Conservation (phyloP, 2,888 invertebrate genomes). For the Zhuqinia jingwanae region DNA sequence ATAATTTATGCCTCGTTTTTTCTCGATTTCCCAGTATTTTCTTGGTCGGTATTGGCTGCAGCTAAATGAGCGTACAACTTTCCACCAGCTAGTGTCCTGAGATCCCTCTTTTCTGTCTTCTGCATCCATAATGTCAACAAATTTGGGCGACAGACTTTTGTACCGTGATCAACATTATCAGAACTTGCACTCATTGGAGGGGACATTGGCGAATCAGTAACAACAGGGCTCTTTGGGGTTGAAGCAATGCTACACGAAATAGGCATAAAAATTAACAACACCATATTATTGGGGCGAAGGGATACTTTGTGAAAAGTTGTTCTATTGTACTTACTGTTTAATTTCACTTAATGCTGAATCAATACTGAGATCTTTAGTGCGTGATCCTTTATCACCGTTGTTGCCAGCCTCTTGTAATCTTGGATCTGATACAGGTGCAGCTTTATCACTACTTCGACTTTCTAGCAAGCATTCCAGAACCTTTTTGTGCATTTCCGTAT, state of each 20-base stretch:
- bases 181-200: conserved; percentile 83
- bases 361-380: conserved; percentile 73
- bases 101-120: conserved; percentile 76
- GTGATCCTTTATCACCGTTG: conserved; percentile 82
- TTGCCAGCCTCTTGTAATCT: conserved; percentile 49
- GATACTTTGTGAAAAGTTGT: neutral
- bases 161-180: conserved; percentile 36
- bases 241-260: neutral
- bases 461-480: conserved; percentile 91
- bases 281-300: neutral
- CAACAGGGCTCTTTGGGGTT: conserved; percentile 82
- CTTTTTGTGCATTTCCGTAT: conserved; percentile 89
- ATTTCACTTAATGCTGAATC: conserved; percentile 64
- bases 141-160: conserved; percentile 50
- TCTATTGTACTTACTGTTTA: conserved; percentile 49
- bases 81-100: conserved; percentile 65
- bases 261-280: neutral
- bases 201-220: conserved; percentile 92
- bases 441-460: conserved; percentile 83
- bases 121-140: conserved; percentile 74
- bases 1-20: conserved; percentile 46
- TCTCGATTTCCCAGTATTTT: conserved; percentile 50
- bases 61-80: conserved; percentile 77
- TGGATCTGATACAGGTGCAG: conserved; percentile 80
- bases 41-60: conserved; percentile 51